Evolutionary conservation across 2,888 invertebrate genomes (phyloP).

Genomic region (Pantelozetes paolii): DNA sequence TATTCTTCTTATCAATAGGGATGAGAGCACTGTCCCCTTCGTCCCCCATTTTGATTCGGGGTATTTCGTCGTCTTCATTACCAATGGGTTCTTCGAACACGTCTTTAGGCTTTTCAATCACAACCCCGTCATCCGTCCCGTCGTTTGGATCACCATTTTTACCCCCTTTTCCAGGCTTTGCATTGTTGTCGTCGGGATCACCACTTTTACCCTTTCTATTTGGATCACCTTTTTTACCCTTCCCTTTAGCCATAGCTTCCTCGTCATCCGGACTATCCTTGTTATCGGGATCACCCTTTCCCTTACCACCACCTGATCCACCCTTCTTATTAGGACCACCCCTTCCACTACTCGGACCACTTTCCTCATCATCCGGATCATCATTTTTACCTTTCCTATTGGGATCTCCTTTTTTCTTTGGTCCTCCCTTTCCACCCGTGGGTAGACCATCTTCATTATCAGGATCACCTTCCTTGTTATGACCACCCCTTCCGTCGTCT

Average conservation of each 20-base stretch:
- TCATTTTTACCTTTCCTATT: too few species aligned
- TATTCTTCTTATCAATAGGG: background rate
- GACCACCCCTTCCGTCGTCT: background rate
- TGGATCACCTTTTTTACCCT: background rate
- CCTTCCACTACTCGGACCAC: too few species aligned
- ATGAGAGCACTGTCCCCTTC: background rate
- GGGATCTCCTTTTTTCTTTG: too few species aligned
- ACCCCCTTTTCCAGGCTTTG: background rate
- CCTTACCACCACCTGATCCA: too few species aligned
- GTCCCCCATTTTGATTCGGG: background rate
- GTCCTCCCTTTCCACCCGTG: background rate
- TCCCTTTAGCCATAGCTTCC: background rate
- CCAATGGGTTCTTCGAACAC: background rate
- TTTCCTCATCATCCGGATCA: background rate
- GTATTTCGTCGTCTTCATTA: background rate
- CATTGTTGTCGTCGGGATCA: background rate
- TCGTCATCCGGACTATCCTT: background rate
- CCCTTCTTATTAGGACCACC: too few species aligned
- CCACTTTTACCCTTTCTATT: background rate
- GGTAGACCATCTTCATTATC: too few species aligned
- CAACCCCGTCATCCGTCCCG: background rate
- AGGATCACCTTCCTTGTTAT: too few species aligned
- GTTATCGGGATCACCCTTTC: too few species aligned
- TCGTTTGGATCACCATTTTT: background rate
- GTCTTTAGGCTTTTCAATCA: background rate